phyloP scores from a whole-genome alignment of 1,140 invertebrate genomes.

The Pseudomyrmex concolor region DNA sequence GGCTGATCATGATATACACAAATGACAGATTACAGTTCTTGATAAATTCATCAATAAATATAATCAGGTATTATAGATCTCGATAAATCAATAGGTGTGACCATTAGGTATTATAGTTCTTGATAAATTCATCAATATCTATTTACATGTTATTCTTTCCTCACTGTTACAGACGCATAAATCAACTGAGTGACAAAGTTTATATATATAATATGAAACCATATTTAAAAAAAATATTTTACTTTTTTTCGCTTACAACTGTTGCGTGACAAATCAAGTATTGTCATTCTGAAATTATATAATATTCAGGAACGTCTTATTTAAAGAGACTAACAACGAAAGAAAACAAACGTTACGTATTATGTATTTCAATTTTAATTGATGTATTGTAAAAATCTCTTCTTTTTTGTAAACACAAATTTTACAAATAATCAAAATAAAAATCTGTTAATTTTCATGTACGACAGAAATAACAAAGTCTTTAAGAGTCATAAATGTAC shows the following conservation, averaged over 20 bases:
- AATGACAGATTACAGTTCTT: constrained; percentile 9
- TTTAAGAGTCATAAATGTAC: no score
- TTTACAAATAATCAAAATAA: no score
- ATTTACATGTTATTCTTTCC: not conserved
- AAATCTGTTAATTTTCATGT: no score
- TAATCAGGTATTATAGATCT: not conserved
- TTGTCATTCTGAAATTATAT: not conserved
- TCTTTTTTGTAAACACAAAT: constrained; percentile 21
- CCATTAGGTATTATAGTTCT: not conserved
- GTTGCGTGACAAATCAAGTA: constrained; percentile 15
- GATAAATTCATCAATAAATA: constrained; percentile 13
- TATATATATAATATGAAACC: no score
- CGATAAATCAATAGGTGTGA: no score
- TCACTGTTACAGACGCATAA: not conserved
- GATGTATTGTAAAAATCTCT: constrained; percentile 37
- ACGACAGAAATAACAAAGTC: no score
- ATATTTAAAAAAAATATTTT: no score
- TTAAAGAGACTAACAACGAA: constrained; percentile 62
- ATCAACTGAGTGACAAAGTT: constrained; percentile 8
- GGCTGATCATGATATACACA: not conserved
- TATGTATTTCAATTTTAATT: constrained; percentile 58
- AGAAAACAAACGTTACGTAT: constrained; percentile 62
- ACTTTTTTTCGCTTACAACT: no score
- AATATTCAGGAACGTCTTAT: not conserved
- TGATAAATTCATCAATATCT: constrained; percentile 14